These are phyloP conservation scores for Tetramorium bicarinatum DNA, from an alignment of 2,888 invertebrate species.

Conservation along the genomic window DNA sequence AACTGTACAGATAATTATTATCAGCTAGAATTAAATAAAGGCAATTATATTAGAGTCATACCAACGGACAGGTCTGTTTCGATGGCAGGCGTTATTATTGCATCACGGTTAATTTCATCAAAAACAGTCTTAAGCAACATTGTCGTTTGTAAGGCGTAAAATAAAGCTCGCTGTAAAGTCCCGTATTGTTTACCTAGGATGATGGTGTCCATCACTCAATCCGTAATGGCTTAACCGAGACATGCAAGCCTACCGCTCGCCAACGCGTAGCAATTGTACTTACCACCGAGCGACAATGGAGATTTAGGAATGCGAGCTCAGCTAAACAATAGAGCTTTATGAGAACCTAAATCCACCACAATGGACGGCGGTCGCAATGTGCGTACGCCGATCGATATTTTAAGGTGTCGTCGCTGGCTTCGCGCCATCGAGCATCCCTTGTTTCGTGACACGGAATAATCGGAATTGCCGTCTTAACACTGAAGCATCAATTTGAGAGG, in stretches of 20 bases:
- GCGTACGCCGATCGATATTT: conserved; percentile 75
- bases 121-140: background rate
- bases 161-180: conserved; percentile 43
- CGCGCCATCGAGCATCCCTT: conserved; percentile 21
- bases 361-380: conserved; percentile 67
- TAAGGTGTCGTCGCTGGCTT: conserved; percentile 60
- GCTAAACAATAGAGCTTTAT: conserved; percentile 81
- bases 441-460: conserved; percentile 15
- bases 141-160: conserved; percentile 25
- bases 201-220: conserved; percentile 64
- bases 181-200: conserved; percentile 57
- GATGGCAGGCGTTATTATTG: background rate
- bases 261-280: conserved; percentile 74
- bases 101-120: background rate
- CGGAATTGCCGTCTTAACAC: conserved; percentile 20
- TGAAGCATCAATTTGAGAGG: background rate
- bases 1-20: background rate
- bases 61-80: background rate
- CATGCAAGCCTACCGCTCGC: conserved; percentile 57
- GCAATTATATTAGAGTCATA: background rate
- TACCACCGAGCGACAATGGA: conserved; percentile 75
- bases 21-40: background rate
- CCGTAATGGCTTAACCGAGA: conserved; percentile 63
- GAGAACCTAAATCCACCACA: conserved; percentile 78
- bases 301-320: conserved; percentile 80